Percentiles rank a stretch among this genome's conserved stretches.
These are phyloP conservation scores for Brachystomella parvula DNA, from an alignment of 1,140 invertebrate genomes.

Conservation along the genomic window DNA sequence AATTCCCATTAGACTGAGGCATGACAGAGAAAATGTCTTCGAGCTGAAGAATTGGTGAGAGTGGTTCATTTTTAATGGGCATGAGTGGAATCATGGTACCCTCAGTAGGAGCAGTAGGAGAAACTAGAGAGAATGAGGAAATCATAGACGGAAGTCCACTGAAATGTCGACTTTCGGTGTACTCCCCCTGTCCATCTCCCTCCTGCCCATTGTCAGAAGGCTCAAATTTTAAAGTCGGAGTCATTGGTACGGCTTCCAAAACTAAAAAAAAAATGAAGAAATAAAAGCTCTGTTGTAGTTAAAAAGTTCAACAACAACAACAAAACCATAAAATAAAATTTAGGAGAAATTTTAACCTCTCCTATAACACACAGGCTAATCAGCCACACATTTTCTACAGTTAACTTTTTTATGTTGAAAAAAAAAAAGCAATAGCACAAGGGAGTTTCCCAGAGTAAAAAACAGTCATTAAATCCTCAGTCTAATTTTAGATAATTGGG, in stretches of 20 bases:
- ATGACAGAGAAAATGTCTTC: constrained; percentile 25
- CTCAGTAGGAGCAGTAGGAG: neutral
- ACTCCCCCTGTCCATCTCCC: too few relatives aligned
- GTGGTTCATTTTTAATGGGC: constrained; percentile 32
- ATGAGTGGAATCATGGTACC: constrained; percentile 2
- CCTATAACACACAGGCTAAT: too few relatives aligned
- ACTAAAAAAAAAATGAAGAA: constrained; percentile 23
- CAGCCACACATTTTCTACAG: too few relatives aligned
- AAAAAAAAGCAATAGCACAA: too few relatives aligned
- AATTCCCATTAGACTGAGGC: constrained; percentile 6
- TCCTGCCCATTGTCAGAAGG: too few relatives aligned
- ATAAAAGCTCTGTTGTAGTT: constrained; percentile 5
- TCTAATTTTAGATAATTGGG: too few relatives aligned
- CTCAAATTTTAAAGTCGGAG: too few relatives aligned
- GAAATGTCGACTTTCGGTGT: neutral
- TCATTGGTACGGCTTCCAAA: constrained; percentile 32
- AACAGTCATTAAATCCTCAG: too few relatives aligned
- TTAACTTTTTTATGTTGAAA: too few relatives aligned
- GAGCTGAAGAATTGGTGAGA: constrained; percentile 37
- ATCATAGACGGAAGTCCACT: neutral
- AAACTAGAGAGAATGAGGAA: neutral
- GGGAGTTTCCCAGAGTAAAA: too few relatives aligned
- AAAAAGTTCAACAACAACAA: constrained; percentile 10
- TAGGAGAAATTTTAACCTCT: too few relatives aligned
- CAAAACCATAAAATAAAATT: constrained; percentile 10